Base-by-base conservation (phyloP, 2,888 invertebrate species). In the Acleris sparsana region DNA sequence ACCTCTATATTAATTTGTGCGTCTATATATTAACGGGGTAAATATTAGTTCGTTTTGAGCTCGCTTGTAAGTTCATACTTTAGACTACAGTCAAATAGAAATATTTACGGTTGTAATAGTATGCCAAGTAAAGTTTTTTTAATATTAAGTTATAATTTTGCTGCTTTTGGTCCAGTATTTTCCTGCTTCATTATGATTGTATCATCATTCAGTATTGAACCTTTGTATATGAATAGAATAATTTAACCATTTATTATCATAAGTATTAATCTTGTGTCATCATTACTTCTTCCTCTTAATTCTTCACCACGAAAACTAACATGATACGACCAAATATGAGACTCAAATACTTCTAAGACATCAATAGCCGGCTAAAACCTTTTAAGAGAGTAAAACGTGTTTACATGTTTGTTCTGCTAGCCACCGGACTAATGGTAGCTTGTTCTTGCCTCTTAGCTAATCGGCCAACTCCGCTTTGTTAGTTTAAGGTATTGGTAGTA, bases 341-440 rank as follows among this genome's bases (percentile, higher is more conserved):
- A 61, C 51, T 53, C 60, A 53, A 68, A 68, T 61, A 64, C 61
- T 64, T 52, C 39, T 13, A 13, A 39, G 61, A 61, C 51, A 33
- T 17, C 18, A 56, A 18, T 33, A 22, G 53, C 59, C 52, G 62
- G 69, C 69, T 71, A 75, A 78, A 77, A 77, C 78, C 80, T 80
- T 75, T 73, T 75, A 75, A 80, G 78, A 80, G 75, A 75, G 73
- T 76, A 72, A 69, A 71, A 74, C 75, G 70, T 88, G 84, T 85
- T 83, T 83, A 83, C 85, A 80, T 86, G 84, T 87, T 87, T 87
- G 83, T 77, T 75, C 78, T 84, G 83, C 83, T 85, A 83, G 80
- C 78, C 72, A 75, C 70, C 72, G 75, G 68, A 74, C 84, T 88
- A 87, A 87, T 87, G 86, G 86, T 73, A 76, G 70, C 77, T 80